These are phyloP conservation scores for Chymomyza fuscimana DNA, from an alignment of 2,888 invertebrate species.

Conservation along the genomic window DNA sequence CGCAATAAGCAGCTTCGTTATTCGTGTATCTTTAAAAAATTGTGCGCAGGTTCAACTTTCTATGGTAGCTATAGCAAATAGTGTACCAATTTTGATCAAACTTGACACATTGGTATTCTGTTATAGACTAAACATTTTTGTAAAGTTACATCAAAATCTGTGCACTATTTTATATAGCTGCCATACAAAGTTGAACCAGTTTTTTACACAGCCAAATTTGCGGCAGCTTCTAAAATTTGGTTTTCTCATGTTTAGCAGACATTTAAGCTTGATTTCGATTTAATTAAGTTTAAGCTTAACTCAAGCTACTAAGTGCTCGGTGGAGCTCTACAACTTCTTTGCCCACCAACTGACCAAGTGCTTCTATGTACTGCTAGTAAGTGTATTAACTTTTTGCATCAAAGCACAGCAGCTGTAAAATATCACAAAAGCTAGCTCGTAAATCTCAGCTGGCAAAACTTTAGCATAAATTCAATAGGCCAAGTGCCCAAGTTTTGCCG, in stretches of 20 bases:
- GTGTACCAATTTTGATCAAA: neutral
- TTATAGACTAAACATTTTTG: neutral
- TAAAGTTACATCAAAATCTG: neutral
- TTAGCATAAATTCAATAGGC: slow-evolving; percentile 9
- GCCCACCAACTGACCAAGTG: neutral
- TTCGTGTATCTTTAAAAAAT: no score
- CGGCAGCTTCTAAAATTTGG: no score
- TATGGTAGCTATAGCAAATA: no score
- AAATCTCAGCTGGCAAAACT: neutral
- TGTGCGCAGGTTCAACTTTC: no score
- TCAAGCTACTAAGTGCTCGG: no score
- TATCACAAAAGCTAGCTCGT: neutral
- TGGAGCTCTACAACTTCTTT: neutral
- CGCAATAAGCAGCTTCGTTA: no score
- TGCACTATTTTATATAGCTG: neutral
- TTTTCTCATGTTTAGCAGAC: no score
- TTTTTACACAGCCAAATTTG: no score
- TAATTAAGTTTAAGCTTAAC: no score
- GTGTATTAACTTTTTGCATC: neutral
- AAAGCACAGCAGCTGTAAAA: neutral
- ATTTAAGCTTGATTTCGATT: no score
- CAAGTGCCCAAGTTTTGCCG: slow-evolving; percentile 5
- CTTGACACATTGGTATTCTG: neutral
- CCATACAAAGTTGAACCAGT: no score
- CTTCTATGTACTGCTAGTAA: neutral